These are phyloP conservation scores for Actenoides hombroni DNA, from an alignment of 2,113 vertebrate genomes.

Conservation along the genomic window DNA sequence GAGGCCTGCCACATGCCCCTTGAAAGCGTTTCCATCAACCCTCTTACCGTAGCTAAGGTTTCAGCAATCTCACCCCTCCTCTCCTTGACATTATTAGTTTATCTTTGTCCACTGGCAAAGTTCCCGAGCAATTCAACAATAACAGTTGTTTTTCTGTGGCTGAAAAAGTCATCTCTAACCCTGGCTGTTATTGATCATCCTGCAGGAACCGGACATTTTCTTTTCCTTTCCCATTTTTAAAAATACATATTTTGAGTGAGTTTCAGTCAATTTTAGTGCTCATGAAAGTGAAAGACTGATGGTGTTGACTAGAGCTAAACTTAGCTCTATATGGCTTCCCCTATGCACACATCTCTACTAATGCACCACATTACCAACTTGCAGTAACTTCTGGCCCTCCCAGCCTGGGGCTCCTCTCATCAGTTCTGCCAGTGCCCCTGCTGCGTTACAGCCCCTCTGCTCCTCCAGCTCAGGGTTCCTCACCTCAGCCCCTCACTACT, in stretches of 20 bases:
- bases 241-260: conserved; percentile 55
- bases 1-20: conserved; percentile 31
- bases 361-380: background rate
- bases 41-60: conserved; percentile 50
- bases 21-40: conserved; percentile 57
- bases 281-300: conserved; percentile 50
- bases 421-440: background rate
- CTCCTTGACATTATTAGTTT: conserved; percentile 68
- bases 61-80: conserved; percentile 45
- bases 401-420: background rate
- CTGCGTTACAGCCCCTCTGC: background rate
- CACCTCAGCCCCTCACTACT: background rate
- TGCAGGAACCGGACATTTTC: conserved; percentile 44
- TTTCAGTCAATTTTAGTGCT: conserved; percentile 55
- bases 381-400: background rate
- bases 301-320: conserved; percentile 1
- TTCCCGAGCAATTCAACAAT: conserved; percentile 69
- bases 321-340: background rate
- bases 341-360: background rate
- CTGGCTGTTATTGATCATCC: conserved; percentile 63
- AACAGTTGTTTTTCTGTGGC: conserved; percentile 66
- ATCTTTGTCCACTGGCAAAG: conserved; percentile 70
- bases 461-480: background rate
- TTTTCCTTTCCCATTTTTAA: conserved; percentile 62
- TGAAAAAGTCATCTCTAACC: conserved; percentile 62